phyloP scores from a whole-genome alignment of 2,888 invertebrate genomes.

The Drosophila lacicola region DNA sequence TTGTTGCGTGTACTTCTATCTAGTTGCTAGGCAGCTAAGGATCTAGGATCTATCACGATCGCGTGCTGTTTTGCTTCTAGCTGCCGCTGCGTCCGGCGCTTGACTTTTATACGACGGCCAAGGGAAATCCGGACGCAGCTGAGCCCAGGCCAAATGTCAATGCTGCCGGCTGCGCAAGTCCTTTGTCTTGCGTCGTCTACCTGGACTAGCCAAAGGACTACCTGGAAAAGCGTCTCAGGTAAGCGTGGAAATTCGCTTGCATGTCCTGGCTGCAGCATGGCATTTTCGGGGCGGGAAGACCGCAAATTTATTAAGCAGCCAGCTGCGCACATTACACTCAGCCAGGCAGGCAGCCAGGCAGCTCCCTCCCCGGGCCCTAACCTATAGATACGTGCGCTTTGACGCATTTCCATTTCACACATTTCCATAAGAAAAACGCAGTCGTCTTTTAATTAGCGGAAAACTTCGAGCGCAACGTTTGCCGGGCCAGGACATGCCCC shows the following conservation, averaged over 20 bases:
- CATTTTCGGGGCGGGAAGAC: slow-evolving; percentile 74
- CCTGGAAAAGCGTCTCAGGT: slow-evolving; percentile 69
- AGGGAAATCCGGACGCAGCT: slow-evolving; percentile 45
- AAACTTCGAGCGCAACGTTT: slow-evolving; percentile 58
- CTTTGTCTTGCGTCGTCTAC: slow-evolving; percentile 34
- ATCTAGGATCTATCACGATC: slow-evolving; percentile 82
- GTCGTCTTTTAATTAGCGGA: slow-evolving; percentile 61
- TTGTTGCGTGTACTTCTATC: slow-evolving; percentile 6
- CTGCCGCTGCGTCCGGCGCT: slow-evolving; percentile 28
- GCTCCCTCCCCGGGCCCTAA: neutral
- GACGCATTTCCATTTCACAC: slow-evolving; percentile 68
- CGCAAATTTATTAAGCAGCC: slow-evolving; percentile 77
- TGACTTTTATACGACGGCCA: slow-evolving; percentile 50
- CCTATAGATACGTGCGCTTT: slow-evolving; percentile 58
- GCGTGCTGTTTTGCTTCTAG: slow-evolving; percentile 72
- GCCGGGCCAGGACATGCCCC: slow-evolving; percentile 39
- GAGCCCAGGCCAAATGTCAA: slow-evolving; percentile 39
- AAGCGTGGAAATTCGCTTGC: slow-evolving; percentile 58
- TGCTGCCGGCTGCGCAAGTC: slow-evolving; percentile 40
- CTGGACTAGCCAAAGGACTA: slow-evolving; percentile 51
- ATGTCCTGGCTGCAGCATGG: slow-evolving; percentile 41
- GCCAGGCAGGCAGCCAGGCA: slow-evolving; percentile 3
- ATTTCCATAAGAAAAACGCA: slow-evolving; percentile 29
- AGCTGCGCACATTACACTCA: slow-evolving; percentile 54
- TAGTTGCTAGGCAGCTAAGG: slow-evolving; percentile 57